Percentiles rank a stretch among this genome's conserved stretches.
Evolutionary conservation across 2,797 vertebrate genomes (phyloP).

Genomic region (Malurus splendens): DNA sequence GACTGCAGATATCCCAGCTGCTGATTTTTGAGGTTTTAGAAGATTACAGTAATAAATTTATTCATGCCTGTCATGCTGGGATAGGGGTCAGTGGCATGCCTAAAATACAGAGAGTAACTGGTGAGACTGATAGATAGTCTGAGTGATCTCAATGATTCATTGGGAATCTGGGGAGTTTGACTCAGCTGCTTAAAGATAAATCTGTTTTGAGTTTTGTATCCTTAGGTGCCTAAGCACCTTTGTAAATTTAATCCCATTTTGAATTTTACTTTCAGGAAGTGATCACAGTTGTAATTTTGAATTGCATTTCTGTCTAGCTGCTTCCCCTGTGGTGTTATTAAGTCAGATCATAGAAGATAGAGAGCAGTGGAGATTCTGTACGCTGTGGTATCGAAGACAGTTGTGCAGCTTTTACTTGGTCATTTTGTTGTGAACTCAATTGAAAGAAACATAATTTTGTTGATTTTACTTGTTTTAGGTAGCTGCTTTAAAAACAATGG

Average conservation of each 20-base stretch:
- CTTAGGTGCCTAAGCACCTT: neutral
- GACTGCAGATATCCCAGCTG: neutral
- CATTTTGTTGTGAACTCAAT: neutral
- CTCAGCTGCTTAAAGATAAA: neutral
- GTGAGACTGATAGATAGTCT: neutral
- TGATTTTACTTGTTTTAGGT: constrained; percentile 75
- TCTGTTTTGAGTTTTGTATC: neutral
- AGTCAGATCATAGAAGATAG: neutral
- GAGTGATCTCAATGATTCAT: neutral
- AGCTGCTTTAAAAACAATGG: constrained; percentile 89
- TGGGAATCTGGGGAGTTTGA: neutral
- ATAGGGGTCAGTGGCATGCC: neutral
- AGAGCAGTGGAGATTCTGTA: neutral
- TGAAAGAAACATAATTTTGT: neutral
- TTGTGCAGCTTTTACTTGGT: neutral
- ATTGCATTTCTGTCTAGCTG: neutral
- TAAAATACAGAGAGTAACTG: neutral
- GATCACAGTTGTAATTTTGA: neutral
- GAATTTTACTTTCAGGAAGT: neutral
- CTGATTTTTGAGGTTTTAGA: neutral
- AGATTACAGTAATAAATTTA: neutral
- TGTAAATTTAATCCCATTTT: constrained; percentile 16
- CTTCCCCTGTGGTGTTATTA: neutral
- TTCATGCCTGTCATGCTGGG: neutral
- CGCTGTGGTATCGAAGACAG: neutral